Evolutionary conservation across 1,140 invertebrate genomes (phyloP), one percentile per base, ranked within the genome.

Genomic region (Heliconius hewitsoni): DNA sequence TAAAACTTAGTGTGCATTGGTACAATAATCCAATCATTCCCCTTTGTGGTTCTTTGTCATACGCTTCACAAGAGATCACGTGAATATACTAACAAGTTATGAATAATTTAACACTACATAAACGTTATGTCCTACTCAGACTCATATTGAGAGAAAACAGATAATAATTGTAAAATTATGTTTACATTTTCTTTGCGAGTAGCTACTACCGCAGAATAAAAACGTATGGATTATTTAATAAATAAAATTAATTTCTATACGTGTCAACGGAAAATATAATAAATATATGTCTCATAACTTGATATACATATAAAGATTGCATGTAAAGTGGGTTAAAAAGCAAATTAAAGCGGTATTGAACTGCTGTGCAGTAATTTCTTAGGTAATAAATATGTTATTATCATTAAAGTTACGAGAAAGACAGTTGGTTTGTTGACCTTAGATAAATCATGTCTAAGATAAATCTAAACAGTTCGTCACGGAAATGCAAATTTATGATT

Each of bases 341-440:
- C 76, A 77, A 77, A 80, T 80, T 73, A 80, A 52, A 77, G 50
- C 71, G 71, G 37, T 80, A 19, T 71, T 74, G 52, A 66, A 55
- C 80, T 73, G 34, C 57, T 77, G 50, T 83, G 82, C 78, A 85
- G 82, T 81, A 72, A 79, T 77, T 83, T 82, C 81, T 85, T 81
- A 81, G 82, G 83, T 81, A 86, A 91, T 89, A 89, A 91, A 89
- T 88, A 89, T 86, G 81, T 75, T 81, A 85, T 87, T 90, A 91
- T 91, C 89, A 82, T 81, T 76, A 73, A 83, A 86, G 82, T 80
- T 83, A 82, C 79, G 84, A 87, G 82, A 83, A 83, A 85, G 84
- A 79, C 77, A 89, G 80, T 84, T 83, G 73, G 88, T 87, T 78
- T 92, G 83, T 90, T 93, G 91, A 93, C 90, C 92, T 86, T 83